These are phyloP conservation scores for Typhlichthys subterraneus DNA, from an alignment of 2,797 vertebrate genomes.

Conservation along the genomic window DNA sequence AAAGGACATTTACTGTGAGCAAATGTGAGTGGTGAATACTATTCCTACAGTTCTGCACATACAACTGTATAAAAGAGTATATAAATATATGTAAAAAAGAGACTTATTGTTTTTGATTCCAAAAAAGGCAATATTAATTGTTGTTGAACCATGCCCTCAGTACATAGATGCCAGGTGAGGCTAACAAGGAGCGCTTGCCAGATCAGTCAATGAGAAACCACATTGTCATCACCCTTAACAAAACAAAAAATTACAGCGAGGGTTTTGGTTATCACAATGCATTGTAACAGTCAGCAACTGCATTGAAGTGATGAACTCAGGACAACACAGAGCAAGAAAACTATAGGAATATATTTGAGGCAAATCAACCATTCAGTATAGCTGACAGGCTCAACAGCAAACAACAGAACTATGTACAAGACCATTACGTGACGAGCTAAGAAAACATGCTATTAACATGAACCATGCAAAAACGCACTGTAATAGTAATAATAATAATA, in stretches of 20 bases:
- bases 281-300: slow-evolving; percentile 79
- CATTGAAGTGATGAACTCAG: slow-evolving; percentile 79
- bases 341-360: slow-evolving; percentile 73
- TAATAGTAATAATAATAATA: slow-evolving; percentile 25
- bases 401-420: slow-evolving; percentile 68
- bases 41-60: slow-evolving; percentile 47
- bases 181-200: slow-evolving; percentile 60
- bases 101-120: slow-evolving; percentile 65
- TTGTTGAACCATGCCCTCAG: slow-evolving; percentile 61
- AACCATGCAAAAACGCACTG: slow-evolving; percentile 82
- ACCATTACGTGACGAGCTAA: slow-evolving; percentile 71
- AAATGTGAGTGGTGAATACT: slow-evolving; percentile 45
- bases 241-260: slow-evolving; percentile 71
- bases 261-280: slow-evolving; percentile 80
- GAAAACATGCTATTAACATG: slow-evolving; percentile 79
- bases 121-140: slow-evolving; percentile 55
- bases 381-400: slow-evolving; percentile 60
- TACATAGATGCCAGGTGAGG: slow-evolving; percentile 52
- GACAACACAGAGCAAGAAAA: slow-evolving; percentile 72
- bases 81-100: slow-evolving; percentile 44
- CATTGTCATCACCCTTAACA: slow-evolving; percentile 77
- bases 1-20: slow-evolving; percentile 27
- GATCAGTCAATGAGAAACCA: slow-evolving; percentile 86
- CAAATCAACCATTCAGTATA: slow-evolving; percentile 70
- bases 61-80: slow-evolving; percentile 55